A percentile compares a stretch with the other conserved stretches of the same genome.
These are phyloP conservation scores for Sebastes cheni DNA, from an alignment of 2,797 vertebrate genomes.

Conservation along the genomic window DNA sequence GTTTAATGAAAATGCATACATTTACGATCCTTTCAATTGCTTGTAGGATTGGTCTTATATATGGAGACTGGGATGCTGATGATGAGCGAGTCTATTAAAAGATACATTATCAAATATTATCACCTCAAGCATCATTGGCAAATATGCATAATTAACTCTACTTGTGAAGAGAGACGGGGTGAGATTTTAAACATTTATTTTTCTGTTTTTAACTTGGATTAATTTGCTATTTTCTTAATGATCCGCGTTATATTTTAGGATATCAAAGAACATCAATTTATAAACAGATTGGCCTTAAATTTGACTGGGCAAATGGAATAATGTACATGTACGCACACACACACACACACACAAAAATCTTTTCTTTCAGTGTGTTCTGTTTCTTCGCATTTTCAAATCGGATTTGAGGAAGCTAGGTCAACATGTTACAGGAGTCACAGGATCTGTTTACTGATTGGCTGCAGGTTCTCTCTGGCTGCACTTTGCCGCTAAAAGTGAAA, in stretches of 20 bases:
- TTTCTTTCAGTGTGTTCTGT: neutral
- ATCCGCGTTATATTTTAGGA: neutral
- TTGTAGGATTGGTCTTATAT: neutral
- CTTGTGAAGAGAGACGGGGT: neutral
- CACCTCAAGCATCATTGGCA: conserved; percentile 29
- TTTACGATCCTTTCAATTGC: conserved; percentile 15
- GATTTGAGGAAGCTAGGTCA: neutral
- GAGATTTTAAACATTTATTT: neutral
- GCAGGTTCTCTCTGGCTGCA: no score
- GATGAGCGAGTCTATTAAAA: conserved; percentile 41
- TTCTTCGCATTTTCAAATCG: neutral
- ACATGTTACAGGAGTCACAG: no score
- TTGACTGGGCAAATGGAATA: neutral
- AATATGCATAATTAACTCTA: conserved; percentile 34
- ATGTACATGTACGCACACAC: neutral
- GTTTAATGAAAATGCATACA: conserved; percentile 38
- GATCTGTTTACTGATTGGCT: no score
- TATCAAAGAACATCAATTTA: neutral
- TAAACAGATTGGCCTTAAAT: neutral
- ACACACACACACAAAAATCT: neutral
- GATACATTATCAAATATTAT: conserved; percentile 30
- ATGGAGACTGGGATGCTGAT: conserved; percentile 10
- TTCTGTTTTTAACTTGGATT: neutral
- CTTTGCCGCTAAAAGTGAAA: no score
- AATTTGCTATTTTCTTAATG: neutral